Percentiles rank a stretch among this genome's conserved stretches.
Conservation (phyloP, 2,113 vertebrate genomes). For the Chaetura pelagica region DNA sequence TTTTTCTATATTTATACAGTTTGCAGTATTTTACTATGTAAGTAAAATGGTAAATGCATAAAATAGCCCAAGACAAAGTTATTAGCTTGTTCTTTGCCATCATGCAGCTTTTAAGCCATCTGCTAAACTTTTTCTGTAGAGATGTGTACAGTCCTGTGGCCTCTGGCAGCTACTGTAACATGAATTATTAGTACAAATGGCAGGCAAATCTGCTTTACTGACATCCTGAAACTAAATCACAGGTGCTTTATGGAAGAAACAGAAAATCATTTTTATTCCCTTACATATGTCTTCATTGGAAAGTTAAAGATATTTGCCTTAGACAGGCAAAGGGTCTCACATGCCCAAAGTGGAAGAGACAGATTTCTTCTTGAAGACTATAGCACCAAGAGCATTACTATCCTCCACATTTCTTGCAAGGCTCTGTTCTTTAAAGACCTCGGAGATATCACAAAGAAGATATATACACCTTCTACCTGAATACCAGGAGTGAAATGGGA, state of each 20-base stretch:
- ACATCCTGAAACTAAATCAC: background rate
- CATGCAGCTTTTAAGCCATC: background rate
- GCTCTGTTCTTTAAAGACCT: background rate
- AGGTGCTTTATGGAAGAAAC: background rate
- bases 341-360: background rate
- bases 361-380: background rate
- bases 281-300: background rate
- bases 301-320: background rate
- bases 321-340: background rate
- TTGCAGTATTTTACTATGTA: background rate
- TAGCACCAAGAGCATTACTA: background rate
- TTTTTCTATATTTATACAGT: background rate
- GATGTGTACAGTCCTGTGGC: background rate
- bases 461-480: accelerated
- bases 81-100: background rate
- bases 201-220: background rate
- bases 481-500: background rate
- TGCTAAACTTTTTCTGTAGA: background rate
- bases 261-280: background rate
- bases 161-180: background rate
- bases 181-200: background rate
- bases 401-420: background rate
- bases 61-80: background rate
- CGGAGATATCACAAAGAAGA: background rate
- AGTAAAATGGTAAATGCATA: background rate